Base-by-base conservation (phyloP, 2,888 invertebrate genomes). In the Leptura quadrifasciata region DNA sequence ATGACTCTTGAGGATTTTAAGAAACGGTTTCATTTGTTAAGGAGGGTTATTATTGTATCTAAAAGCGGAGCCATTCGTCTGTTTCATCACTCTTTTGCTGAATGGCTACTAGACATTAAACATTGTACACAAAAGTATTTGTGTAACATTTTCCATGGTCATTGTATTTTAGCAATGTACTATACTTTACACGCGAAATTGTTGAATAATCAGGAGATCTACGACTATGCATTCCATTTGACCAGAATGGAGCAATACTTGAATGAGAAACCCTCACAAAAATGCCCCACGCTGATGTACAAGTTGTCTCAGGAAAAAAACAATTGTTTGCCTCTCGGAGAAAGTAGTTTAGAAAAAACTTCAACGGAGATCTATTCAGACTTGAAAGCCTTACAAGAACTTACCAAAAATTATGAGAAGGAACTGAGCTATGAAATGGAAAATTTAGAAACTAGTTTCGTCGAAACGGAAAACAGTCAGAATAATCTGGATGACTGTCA, bases 41-140 rank as follows among this genome's bases (percentile, higher is more conserved):
- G 94, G 70, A 92, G 92, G 71, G 90, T 92, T 27, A 84, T 92
- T 17, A 89, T 93, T 85, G 92, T 94, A 52, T 91, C 92, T 0
- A 88, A 91, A 2, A 92, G 91, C 2, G 93, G 93, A 1, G 91
- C 91, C 74, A 90, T 94, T 76, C 92, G 94, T 68, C 91, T 98
- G 61, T 98, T 98, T 90, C 98, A 98, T 89, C 96, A 97, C 87
- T 97, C 97, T 77, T 98, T 98, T 89, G 95, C 97, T 24, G 95
- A 96, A 87, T 98, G 98, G 98, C 90, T 98, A 81, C 90, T 96
- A 71, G 98, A 98, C 88, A 98, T 98, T n/a, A 98, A 98, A 89
- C 98, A 98, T 87, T 98, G 98, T 88, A 98, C 98, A 1, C 95
- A 97, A 83, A 95, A 97, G 83, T 98, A 97, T 89, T 91, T 98